Conservation (phyloP, 2,888 invertebrate species). For the Scrobipalpa atriplicella region DNA sequence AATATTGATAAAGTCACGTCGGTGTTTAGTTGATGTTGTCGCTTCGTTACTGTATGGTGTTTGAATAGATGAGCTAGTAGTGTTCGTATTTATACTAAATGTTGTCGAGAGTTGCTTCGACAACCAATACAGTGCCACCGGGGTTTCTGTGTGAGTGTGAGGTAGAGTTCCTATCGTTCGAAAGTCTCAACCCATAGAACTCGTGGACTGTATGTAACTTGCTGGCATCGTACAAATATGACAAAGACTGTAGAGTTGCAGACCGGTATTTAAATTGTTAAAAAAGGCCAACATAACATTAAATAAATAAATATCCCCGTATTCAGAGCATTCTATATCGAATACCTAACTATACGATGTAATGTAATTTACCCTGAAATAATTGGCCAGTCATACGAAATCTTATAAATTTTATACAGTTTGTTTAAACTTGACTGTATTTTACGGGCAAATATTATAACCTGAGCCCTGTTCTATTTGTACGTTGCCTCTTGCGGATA, state of each 20-base stretch:
- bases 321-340: too few species aligned
- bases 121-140: slow-evolving; percentile 39
- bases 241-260: slow-evolving; percentile 32
- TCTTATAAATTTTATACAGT: too few species aligned
- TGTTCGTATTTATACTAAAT: slow-evolving; percentile 59
- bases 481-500: slow-evolving; percentile 62
- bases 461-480: slow-evolving; percentile 48
- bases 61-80: slow-evolving; percentile 66
- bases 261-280: too few species aligned
- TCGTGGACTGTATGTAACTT: slow-evolving; percentile 44
- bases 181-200: neutral
- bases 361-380: too few species aligned
- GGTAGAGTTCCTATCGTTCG: neutral
- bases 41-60: slow-evolving; percentile 68
- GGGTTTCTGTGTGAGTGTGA: neutral
- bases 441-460: too few species aligned
- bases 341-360: too few species aligned
- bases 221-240: slow-evolving; percentile 53
- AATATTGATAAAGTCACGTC: slow-evolving; percentile 46
- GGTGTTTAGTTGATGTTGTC: slow-evolving; percentile 80
- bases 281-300: too few species aligned
- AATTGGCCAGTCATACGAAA: too few species aligned
- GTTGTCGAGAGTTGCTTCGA: slow-evolving; percentile 47
- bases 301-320: too few species aligned
- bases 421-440: too few species aligned